Conservation (phyloP, 2,797 vertebrate genomes). For the Rhinogobio ventralis region DNA sequence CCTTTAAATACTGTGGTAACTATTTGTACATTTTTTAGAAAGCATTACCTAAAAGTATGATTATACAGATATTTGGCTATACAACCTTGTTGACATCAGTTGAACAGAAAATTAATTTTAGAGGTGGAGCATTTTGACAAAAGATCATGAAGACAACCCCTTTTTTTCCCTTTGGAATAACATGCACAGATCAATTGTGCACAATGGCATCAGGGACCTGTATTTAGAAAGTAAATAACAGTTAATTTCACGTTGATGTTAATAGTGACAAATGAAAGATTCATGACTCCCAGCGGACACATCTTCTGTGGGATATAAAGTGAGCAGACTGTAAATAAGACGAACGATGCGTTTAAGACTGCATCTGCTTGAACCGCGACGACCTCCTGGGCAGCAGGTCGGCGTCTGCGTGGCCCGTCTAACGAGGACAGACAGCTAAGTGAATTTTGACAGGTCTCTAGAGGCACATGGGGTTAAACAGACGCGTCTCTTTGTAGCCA, state of each 20-base stretch:
- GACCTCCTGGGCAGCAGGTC: background rate
- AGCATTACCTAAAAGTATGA: background rate
- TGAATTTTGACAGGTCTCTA: conserved; percentile 49
- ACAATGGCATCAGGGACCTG: background rate
- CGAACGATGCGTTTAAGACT: conserved; percentile 5
- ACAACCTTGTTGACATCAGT: background rate
- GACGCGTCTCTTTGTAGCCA: conserved; percentile 29
- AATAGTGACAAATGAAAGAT: conserved; percentile 5
- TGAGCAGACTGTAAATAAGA: conserved; percentile 29
- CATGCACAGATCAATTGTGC: background rate
- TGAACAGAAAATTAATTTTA: background rate
- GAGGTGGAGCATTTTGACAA: background rate
- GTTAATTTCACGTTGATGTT: background rate
- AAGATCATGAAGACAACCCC: background rate
- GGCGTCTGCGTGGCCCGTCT: background rate
- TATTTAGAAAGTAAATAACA: background rate
- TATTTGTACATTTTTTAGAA: background rate
- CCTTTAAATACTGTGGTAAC: background rate
- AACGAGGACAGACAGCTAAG: conserved; percentile 45
- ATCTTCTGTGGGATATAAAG: background rate
- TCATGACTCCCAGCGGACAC: background rate
- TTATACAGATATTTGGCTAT: background rate
- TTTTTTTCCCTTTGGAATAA: background rate
- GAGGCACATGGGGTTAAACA: conserved; percentile 43
- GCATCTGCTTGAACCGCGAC: background rate